Conservation (phyloP, 2,888 invertebrate genomes). For the Junonia oenone region DNA sequence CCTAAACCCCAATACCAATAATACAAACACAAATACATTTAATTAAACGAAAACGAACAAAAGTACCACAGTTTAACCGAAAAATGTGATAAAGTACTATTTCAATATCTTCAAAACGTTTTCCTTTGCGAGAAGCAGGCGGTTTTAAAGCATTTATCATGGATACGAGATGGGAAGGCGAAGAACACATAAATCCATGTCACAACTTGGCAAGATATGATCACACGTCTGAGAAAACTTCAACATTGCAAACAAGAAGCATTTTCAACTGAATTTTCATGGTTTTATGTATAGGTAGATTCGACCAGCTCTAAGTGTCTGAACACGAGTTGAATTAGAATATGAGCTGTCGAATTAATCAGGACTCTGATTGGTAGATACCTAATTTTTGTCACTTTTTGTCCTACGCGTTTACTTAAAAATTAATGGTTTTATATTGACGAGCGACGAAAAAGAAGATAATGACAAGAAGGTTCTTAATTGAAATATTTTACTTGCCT, state of each 20-base stretch:
- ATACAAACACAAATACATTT: neutral
- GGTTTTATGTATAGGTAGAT: too few relatives aligned
- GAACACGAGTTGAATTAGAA: too few relatives aligned
- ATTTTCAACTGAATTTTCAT: neutral
- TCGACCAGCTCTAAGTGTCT: too few relatives aligned
- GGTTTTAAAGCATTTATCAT: conserved; percentile 2
- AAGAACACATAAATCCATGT: neutral
- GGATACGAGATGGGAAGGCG: neutral
- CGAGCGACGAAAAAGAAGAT: too few relatives aligned
- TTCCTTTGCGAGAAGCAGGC: neutral
- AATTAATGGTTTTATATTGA: too few relatives aligned
- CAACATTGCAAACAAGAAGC: neutral
- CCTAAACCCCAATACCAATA: neutral
- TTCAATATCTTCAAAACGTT: neutral
- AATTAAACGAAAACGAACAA: neutral
- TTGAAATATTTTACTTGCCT: too few relatives aligned
- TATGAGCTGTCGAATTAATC: too few relatives aligned
- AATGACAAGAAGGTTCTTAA: too few relatives aligned
- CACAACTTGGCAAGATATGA: conserved; percentile 1
- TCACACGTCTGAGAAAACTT: neutral
- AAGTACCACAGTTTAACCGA: neutral
- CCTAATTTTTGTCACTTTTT: too few relatives aligned
- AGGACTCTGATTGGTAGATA: too few relatives aligned
- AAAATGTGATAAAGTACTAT: neutral
- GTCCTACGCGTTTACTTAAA: too few relatives aligned